A percentile compares a stretch with the other conserved stretches of the same genome.
Evolutionary conservation across 2,113 vertebrate species (phyloP).

Genomic region (Clarias gariepinus): DNA sequence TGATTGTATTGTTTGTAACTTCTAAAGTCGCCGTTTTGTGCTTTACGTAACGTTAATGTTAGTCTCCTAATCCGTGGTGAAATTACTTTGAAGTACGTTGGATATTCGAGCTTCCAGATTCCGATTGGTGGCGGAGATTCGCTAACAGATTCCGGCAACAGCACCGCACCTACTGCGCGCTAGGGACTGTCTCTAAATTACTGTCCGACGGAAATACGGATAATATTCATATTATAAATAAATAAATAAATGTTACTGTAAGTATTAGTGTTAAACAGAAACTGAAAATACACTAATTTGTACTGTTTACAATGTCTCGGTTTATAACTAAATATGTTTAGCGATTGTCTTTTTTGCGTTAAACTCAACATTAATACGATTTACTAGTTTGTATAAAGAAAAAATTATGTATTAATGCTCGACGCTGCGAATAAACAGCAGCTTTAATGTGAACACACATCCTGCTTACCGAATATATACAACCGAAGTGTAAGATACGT

Average conservation of each 20-base stretch:
- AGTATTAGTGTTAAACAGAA: no score
- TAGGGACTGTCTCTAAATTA: no score
- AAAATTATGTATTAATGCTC: neutral
- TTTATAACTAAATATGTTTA: neutral
- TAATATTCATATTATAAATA: no score
- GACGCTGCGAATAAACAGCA: neutral
- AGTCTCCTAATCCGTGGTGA: no score
- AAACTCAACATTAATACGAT: neutral
- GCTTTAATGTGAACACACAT: neutral
- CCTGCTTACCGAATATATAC: neutral
- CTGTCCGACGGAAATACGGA: no score
- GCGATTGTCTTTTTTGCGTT: neutral
- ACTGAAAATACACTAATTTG: neutral
- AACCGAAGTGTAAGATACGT: neutral
- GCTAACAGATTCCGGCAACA: no score
- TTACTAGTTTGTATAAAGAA: neutral
- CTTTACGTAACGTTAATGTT: no score
- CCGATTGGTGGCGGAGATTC: no score
- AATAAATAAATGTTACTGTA: no score
- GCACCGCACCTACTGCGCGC: no score
- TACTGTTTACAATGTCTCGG: neutral
- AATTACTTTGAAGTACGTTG: no score
- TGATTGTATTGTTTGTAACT: neutral
- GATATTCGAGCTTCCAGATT: no score
- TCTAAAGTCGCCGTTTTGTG: neutral